These are phyloP conservation scores for Gnatocerus cornutus DNA, from an alignment of 2,888 invertebrate genomes.

Conservation along the genomic window DNA sequence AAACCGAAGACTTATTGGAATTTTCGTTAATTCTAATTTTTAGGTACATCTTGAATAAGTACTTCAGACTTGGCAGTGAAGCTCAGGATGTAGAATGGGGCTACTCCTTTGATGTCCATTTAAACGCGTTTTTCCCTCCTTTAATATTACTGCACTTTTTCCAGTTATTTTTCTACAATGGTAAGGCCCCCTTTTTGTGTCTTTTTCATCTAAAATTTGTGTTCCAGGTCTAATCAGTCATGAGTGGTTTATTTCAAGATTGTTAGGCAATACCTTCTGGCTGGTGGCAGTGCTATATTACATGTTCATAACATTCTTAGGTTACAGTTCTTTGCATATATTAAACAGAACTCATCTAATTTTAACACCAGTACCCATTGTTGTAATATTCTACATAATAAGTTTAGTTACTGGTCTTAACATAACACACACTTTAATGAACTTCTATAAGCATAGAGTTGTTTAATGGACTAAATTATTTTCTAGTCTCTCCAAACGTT, in stretches of 20 bases:
- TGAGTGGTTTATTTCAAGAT: slow-evolving; percentile 84
- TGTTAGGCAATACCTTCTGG: slow-evolving; percentile 96
- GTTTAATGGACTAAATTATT: slow-evolving; percentile 70
- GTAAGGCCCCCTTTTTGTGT: slow-evolving; percentile 72
- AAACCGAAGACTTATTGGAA: slow-evolving; percentile 54
- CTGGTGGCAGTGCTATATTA: slow-evolving; percentile 92
- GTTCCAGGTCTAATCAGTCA: slow-evolving; percentile 84
- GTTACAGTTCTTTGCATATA: slow-evolving; percentile 94
- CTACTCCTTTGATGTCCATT: slow-evolving; percentile 98
- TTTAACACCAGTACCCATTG: slow-evolving; percentile 86
- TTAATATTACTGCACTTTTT: slow-evolving; percentile 93
- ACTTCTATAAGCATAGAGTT: slow-evolving; percentile 89
- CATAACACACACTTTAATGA: slow-evolving; percentile 85
- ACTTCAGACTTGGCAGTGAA: slow-evolving; percentile 77
- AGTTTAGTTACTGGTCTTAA: slow-evolving; percentile 88
- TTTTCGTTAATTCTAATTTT: slow-evolving; percentile 39
- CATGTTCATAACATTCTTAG: slow-evolving; percentile 96
- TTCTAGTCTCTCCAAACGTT: slow-evolving; percentile 40
- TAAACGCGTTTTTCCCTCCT: slow-evolving; percentile 98
- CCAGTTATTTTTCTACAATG: slow-evolving; percentile 90
- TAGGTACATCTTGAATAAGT: slow-evolving; percentile 88
- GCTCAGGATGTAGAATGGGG: slow-evolving; percentile 97
- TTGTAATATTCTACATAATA: slow-evolving; percentile 84
- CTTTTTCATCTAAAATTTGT: slow-evolving; percentile 35
- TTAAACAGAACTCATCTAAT: slow-evolving; percentile 89